A percentile compares a stretch with the other conserved stretches of the same genome.
phyloP scores from a whole-genome alignment of 2,113 vertebrate species.

The Erythrolamprus reginae region DNA sequence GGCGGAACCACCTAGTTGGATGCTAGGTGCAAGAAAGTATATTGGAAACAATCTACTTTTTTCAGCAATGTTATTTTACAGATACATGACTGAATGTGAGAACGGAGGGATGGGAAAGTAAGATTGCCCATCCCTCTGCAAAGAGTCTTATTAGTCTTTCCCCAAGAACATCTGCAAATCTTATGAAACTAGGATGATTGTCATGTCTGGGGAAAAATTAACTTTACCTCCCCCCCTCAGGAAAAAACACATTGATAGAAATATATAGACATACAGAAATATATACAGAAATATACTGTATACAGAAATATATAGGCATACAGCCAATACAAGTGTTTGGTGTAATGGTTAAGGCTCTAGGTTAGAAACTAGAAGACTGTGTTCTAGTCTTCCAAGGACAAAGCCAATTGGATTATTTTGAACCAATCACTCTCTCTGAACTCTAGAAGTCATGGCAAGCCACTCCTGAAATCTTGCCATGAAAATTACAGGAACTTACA shows the following conservation, averaged over 20 bases:
- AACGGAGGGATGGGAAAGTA: neutral
- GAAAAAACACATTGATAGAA: neutral
- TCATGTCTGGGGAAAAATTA: neutral
- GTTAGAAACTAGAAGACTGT: neutral
- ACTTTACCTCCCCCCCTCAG: neutral
- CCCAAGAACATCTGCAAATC: neutral
- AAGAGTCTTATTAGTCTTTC: neutral
- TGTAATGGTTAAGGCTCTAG: neutral
- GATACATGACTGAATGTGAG: neutral
- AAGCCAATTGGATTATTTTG: neutral
- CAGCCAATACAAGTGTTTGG: neutral
- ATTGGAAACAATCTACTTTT: neutral
- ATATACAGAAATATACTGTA: too few relatives aligned
- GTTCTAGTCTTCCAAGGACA: neutral
- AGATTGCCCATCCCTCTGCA: neutral
- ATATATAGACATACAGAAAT: too few relatives aligned
- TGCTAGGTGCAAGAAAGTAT: neutral
- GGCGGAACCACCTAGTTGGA: too few relatives aligned
- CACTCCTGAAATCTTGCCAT: neutral
- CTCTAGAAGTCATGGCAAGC: neutral
- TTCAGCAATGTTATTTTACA: neutral
- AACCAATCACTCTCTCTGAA: neutral
- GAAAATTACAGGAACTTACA: neutral
- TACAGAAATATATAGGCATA: neutral
- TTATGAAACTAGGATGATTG: neutral